phyloP scores from a whole-genome alignment of 2,888 invertebrate genomes.

The Oligia fasciuncula region DNA sequence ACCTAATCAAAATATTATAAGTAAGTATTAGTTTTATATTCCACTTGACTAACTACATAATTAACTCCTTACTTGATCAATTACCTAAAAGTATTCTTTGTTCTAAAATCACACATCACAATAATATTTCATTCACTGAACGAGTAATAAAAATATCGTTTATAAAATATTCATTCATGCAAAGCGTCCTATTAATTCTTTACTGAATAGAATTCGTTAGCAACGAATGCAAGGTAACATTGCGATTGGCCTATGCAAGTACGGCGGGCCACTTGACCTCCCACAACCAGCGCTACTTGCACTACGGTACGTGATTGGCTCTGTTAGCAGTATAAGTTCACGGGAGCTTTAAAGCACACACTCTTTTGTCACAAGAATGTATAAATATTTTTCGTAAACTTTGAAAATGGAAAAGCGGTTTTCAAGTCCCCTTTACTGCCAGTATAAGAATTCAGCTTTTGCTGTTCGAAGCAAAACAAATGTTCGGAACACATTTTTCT shows the following conservation, averaged over 20 bases:
- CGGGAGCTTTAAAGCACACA: conserved; percentile 56
- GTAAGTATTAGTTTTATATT: too few relatives aligned
- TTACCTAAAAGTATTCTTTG: not conserved
- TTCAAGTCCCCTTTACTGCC: conserved; percentile 46
- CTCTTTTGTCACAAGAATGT: conserved; percentile 66
- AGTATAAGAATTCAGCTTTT: conserved; percentile 55
- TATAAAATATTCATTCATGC: conserved; percentile 41
- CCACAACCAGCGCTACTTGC: conserved; percentile 47
- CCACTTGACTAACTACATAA: too few relatives aligned
- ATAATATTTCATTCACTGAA: not conserved
- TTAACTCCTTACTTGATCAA: not conserved
- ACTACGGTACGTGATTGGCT: conserved; percentile 67
- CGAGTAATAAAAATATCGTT: conserved; percentile 29
- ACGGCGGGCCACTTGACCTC: conserved; percentile 68
- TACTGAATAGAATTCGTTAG: conserved; percentile 65
- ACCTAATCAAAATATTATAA: not conserved
- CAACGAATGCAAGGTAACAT: conserved; percentile 69
- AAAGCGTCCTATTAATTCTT: conserved; percentile 62
- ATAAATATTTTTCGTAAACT: conserved; percentile 67
- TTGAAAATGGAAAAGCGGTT: conserved; percentile 57
- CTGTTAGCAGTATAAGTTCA: conserved; percentile 64
- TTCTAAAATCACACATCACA: not conserved
- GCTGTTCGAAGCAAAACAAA: conserved; percentile 57
- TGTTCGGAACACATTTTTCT: conserved; percentile 47
- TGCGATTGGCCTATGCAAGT: conserved; percentile 65